Percentiles rank a stretch among this genome's conserved stretches.
phyloP scores from a whole-genome alignment of 2,888 invertebrate genomes.

The Hydriomena furcata region DNA sequence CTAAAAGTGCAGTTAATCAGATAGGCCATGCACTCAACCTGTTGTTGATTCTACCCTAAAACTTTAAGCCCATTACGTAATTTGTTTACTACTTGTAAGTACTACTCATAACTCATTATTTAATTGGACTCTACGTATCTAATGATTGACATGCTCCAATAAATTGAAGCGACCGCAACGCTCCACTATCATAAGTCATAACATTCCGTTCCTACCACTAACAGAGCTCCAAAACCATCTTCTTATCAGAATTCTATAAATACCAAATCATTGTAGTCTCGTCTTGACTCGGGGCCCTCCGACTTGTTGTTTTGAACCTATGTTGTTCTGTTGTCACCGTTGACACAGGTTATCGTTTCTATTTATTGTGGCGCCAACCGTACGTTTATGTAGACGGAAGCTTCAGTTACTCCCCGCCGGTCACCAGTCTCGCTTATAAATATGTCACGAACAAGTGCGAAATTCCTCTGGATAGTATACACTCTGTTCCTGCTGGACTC shows the following conservation, averaged over 20 bases:
- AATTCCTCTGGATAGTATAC: slow-evolving; percentile 49
- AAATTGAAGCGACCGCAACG: slow-evolving; percentile 25
- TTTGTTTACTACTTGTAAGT: slow-evolving; percentile 6
- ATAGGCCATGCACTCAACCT: too few relatives aligned
- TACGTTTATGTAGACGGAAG: slow-evolving; percentile 66
- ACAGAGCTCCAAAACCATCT: slow-evolving; percentile 64
- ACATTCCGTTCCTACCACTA: slow-evolving; percentile 41
- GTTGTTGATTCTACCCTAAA: too few relatives aligned
- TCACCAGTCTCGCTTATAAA: slow-evolving; percentile 44
- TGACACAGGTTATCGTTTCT: slow-evolving; percentile 78
- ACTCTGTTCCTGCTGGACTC: slow-evolving; percentile 50
- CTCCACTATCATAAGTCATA: neutral
- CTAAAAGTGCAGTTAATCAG: too few relatives aligned
- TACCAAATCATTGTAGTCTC: slow-evolving; percentile 64
- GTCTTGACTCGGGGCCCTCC: slow-evolving; percentile 60
- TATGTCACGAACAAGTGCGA: slow-evolving; percentile 53
- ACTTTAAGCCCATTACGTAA: neutral
- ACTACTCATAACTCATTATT: slow-evolving; percentile 4
- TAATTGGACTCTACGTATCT: neutral
- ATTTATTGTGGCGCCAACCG: slow-evolving; percentile 67
- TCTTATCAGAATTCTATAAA: slow-evolving; percentile 71
- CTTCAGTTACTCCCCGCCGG: slow-evolving; percentile 57
- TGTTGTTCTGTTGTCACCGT: slow-evolving; percentile 66
- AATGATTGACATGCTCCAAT: slow-evolving; percentile 20
- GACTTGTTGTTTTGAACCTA: slow-evolving; percentile 79